Evolutionary conservation across 2,888 invertebrate species (phyloP).

Genomic region (Hydrotaea diabolus): DNA sequence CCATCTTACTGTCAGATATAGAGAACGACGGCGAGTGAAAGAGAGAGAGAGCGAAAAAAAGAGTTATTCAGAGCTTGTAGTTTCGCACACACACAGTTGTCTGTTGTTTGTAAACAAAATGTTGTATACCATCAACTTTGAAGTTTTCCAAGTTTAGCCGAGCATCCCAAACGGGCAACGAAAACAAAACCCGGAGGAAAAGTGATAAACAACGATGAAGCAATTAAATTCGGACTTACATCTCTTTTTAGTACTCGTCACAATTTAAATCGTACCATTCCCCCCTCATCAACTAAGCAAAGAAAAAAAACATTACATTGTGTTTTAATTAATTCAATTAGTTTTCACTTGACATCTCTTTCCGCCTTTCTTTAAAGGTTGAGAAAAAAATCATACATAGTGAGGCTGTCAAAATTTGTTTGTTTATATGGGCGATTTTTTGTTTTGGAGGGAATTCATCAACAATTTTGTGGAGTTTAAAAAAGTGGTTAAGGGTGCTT

Average conservation of each 20-base stretch:
- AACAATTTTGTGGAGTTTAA: not conserved
- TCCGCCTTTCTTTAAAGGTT: slow-evolving; percentile 14
- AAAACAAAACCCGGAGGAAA: not conserved
- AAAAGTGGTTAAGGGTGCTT: not conserved
- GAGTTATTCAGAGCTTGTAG: not conserved
- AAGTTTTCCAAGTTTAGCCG: not conserved
- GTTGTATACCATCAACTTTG: slow-evolving; percentile 2
- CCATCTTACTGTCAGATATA: too few species aligned
- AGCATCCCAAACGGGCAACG: too few species aligned
- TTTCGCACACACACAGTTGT: not conserved
- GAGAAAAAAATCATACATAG: not conserved
- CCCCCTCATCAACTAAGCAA: not conserved
- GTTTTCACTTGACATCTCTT: slow-evolving; percentile 51
- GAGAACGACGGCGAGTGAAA: not conserved
- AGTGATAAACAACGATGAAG: not conserved
- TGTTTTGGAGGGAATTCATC: slow-evolving; percentile 3
- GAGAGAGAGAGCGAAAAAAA: not conserved
- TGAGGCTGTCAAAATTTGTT: slow-evolving; percentile 34
- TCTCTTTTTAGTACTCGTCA: not conserved
- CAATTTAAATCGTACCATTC: not conserved
- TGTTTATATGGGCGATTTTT: slow-evolving; percentile 31
- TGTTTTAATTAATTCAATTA: slow-evolving; percentile 56
- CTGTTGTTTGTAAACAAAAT: slow-evolving; percentile 23
- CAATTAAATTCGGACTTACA: slow-evolving; percentile 17
- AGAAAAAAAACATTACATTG: not conserved